phyloP scores from a whole-genome alignment of 2,113 vertebrate species.

The Pholis gunnellus region DNA sequence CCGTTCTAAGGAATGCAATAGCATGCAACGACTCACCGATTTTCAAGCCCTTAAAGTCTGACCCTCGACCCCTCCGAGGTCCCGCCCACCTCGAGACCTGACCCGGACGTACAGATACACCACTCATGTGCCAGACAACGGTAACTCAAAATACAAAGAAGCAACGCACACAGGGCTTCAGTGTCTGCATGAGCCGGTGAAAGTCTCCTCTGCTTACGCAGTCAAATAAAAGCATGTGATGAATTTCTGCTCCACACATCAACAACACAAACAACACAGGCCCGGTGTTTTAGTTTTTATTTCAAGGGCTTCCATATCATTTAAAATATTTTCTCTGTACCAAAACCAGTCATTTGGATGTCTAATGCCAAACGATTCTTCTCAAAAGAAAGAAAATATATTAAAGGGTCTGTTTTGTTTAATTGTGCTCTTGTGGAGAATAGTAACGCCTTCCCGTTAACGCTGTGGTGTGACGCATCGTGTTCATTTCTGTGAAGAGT shows the following conservation, averaged over 20 bases:
- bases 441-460: slow-evolving; percentile 31
- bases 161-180: slow-evolving; percentile 14
- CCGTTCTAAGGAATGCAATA: slow-evolving; percentile 67
- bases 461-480: slow-evolving; percentile 44
- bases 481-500: slow-evolving; percentile 45
- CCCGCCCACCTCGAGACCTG: neutral
- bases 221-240: slow-evolving; percentile 16
- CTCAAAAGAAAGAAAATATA: neutral
- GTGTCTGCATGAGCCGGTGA: slow-evolving; percentile 52
- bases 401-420: slow-evolving; percentile 35
- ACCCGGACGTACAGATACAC: slow-evolving; percentile 26
- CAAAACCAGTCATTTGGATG: slow-evolving; percentile 28
- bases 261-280: neutral
- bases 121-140: slow-evolving; percentile 44
- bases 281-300: slow-evolving; percentile 9
- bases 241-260: neutral
- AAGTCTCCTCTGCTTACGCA: slow-evolving; percentile 14
- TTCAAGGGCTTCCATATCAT: slow-evolving; percentile 70
- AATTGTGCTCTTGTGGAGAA: slow-evolving; percentile 44
- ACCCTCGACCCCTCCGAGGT: neutral
- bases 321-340: slow-evolving; percentile 29
- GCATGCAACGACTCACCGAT: slow-evolving; percentile 64
- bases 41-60: slow-evolving; percentile 31
- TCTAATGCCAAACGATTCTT: slow-evolving; percentile 22
- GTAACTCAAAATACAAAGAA: neutral